Percentiles rank a stretch among this genome's conserved stretches.
Evolutionary conservation across 2,888 invertebrate species (phyloP).

Genomic region (Myopa tessellatipennis): DNA sequence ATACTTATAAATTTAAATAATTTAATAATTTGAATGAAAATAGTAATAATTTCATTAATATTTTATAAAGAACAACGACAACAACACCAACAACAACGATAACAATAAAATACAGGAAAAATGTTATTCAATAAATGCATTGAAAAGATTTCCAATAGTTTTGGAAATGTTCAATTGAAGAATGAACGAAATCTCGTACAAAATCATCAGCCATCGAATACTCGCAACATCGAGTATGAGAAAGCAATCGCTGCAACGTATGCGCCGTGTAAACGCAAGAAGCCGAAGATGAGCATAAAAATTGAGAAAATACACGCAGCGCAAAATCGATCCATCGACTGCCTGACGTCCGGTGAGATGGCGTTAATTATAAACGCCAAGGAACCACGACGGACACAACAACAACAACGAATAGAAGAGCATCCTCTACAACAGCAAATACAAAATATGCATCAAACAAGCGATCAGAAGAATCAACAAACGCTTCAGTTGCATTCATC

Average conservation of each 20-base stretch:
- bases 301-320: constrained; percentile 35
- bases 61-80: constrained; percentile 32
- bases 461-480: constrained; percentile 29
- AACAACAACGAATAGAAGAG: constrained; percentile 23
- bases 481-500: constrained; percentile 15
- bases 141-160: constrained; percentile 64
- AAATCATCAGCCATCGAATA: constrained; percentile 36
- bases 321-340: constrained; percentile 26
- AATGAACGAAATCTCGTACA: constrained; percentile 48
- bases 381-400: background rate
- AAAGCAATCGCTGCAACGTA: constrained; percentile 60
- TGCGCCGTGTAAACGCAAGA: constrained; percentile 48
- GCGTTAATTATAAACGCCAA: constrained; percentile 46
- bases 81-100: constrained; percentile 5
- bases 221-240: constrained; percentile 61
- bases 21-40: background rate
- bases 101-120: constrained; percentile 42
- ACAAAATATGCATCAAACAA: constrained; percentile 42
- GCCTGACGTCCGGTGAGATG: constrained; percentile 48
- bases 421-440: constrained; percentile 24
- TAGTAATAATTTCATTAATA: constrained; percentile 34
- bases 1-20: background rate
- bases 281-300: constrained; percentile 41
- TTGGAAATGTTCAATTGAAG: constrained; percentile 59
- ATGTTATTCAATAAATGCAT: constrained; percentile 67